Evolutionary conservation across 1,140 invertebrate species (phyloP), one percentile per base, ranked within the genome.

Genomic region (Yoshiicerus persimilis): DNA sequence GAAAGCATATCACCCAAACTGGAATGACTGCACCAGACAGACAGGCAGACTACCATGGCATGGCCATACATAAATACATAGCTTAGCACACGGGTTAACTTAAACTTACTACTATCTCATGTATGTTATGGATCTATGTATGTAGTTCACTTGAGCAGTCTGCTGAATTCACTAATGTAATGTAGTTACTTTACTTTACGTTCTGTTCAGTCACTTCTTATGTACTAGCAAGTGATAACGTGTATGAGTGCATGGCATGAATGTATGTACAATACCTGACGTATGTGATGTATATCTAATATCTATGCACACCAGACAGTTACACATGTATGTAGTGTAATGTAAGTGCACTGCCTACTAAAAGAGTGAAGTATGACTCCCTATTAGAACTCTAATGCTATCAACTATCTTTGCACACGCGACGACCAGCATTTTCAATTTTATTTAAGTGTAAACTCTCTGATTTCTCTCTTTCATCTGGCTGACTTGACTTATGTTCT

Each of bases 371-470:
- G n/a, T n/a, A n/a, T n/a, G n/a, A n/a, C n/a, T n/a, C n/a, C 13
- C 47, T 56, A 56, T 56, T 56, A 56, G 47, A 16, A 1, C 13
- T 16, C 47, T 56, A 56, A 56, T 56, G n/a, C 47, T 56, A 56
- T 56, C 47, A 56, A 56, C 47, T 80, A 80, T 80, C 75, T 80
- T 11, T 80, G 30, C 75, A 36, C 75, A 80, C 75, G 75, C 75
- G 75, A 80, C 11, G 75, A 80, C 16, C 34, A 80, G 75, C 34
- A 80, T 80, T 80, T 80, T 80, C 75, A 80, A 80, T 36, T 80
- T 80, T 80, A 80, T 80, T 80, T 80, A 80, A 80, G 75, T 80
- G 75, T 80, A 80, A 80, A 80, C 75, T 80, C 75, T 80, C 75
- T 80, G 75, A 80, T 80, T 80, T 80, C 75, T 80, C 75, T 80